phyloP scores from a whole-genome alignment of 1,140 invertebrate species.

The Drosophila pectinifera region DNA sequence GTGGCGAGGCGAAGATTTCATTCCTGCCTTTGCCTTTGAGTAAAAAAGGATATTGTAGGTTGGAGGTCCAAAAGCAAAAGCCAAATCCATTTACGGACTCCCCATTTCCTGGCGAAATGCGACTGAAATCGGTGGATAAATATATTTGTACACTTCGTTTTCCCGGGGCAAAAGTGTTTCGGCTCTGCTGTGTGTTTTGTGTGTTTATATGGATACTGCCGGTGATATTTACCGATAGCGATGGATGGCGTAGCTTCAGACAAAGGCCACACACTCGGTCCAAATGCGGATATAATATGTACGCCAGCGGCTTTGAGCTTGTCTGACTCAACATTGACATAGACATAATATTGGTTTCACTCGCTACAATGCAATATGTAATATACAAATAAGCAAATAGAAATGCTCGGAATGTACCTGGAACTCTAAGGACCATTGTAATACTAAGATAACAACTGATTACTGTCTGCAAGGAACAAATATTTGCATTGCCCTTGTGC shows the following conservation, averaged over 20 bases:
- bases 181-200: constrained; percentile 19
- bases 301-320: constrained; percentile 24
- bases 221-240: constrained; percentile 31
- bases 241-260: constrained; percentile 25
- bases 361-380: constrained; percentile 39
- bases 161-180: constrained; percentile 36
- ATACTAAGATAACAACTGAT: constrained; percentile 34
- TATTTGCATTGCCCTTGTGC: constrained; percentile 7
- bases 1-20: constrained; percentile 35
- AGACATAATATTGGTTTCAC: constrained; percentile 49
- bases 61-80: constrained; percentile 14
- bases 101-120: constrained; percentile 12
- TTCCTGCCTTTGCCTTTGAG: constrained; percentile 18
- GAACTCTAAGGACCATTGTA: background rate
- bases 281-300: constrained; percentile 46
- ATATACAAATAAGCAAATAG: constrained; percentile 41
- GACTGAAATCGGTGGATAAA: constrained; percentile 16
- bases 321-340: constrained; percentile 45
- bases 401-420: constrained; percentile 6
- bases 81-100: constrained; percentile 41
- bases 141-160: constrained; percentile 24
- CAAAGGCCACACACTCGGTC: constrained; percentile 25
- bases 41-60: constrained; percentile 31
- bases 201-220: constrained; percentile 37
- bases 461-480: constrained; percentile 10